Evolutionary conservation across 1,140 invertebrate genomes (phyloP).

Genomic region (Ruditapes philippinarum): DNA sequence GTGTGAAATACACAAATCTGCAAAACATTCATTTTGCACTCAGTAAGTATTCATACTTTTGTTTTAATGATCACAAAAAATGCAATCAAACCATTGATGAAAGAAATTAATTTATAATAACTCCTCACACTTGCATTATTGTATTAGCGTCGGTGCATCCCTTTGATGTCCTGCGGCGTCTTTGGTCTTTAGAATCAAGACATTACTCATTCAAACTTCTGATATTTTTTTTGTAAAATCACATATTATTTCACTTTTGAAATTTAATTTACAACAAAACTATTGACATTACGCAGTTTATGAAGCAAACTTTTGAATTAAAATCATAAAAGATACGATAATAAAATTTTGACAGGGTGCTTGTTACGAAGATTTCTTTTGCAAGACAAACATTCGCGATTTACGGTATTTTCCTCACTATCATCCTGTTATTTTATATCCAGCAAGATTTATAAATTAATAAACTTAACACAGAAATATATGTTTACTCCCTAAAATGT

Average conservation of each 20-base stretch:
- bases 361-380: not conserved
- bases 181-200: too few species aligned
- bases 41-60: not conserved
- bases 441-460: not conserved
- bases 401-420: not conserved
- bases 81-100: not conserved
- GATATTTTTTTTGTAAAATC: not conserved
- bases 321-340: not conserved
- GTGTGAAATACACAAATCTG: slow-evolving; percentile 60
- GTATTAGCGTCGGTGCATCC: too few species aligned
- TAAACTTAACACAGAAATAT: not conserved
- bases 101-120: too few species aligned
- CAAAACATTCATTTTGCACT: slow-evolving; percentile 48
- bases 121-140: too few species aligned
- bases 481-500: not conserved
- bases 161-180: too few species aligned
- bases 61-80: too few species aligned
- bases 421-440: not conserved
- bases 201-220: too few species aligned
- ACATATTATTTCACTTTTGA: too few species aligned
- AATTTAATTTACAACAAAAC: too few species aligned
- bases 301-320: too few species aligned
- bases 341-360: not conserved
- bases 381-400: not conserved
- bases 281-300: too few species aligned